These are phyloP conservation scores for Amblyraja radiata DNA, from an alignment of 2,797 vertebrate genomes.

Conservation along the genomic window DNA sequence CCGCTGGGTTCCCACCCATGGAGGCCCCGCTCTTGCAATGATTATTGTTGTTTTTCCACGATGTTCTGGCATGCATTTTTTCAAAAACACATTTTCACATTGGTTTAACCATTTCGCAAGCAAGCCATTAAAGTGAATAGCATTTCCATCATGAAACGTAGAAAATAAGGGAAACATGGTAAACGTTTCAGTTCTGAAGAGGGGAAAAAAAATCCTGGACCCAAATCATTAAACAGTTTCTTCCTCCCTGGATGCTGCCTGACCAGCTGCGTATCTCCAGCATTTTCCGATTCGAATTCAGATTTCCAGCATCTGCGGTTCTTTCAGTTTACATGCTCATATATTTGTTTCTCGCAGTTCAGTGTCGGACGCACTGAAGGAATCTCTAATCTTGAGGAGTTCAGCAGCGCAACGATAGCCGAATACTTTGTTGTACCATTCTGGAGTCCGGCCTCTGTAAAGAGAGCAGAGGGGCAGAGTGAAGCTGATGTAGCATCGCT, in stretches of 20 bases:
- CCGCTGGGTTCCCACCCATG: not conserved
- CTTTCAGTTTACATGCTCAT: slow-evolving; percentile 38
- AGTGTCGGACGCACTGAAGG: slow-evolving; percentile 44
- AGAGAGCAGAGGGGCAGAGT: slow-evolving; percentile 20
- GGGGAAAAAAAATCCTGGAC: too few species aligned
- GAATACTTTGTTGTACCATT: slow-evolving; percentile 66
- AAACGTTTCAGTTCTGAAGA: too few species aligned
- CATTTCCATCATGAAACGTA: not conserved
- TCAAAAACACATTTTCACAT: not conserved
- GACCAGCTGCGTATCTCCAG: too few species aligned
- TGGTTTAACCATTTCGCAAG: not conserved
- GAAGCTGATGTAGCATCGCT: not conserved
- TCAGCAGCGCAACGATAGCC: slow-evolving; percentile 60
- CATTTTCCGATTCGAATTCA: too few species aligned
- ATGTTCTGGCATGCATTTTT: not conserved
- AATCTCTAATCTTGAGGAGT: slow-evolving; percentile 56
- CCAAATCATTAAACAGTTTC: too few species aligned
- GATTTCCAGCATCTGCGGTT: too few species aligned
- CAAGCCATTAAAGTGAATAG: slow-evolving; percentile 14
- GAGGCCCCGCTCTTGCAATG: too few species aligned
- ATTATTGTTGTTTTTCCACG: not conserved
- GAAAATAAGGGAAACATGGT: not conserved
- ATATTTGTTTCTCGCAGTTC: slow-evolving; percentile 51
- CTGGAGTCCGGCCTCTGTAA: slow-evolving; percentile 62
- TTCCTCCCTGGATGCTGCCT: too few species aligned